These are phyloP conservation scores for Caenorhabditis briggsae DNA, from an alignment of 1,140 invertebrate species.

Conservation along the genomic window DNA sequence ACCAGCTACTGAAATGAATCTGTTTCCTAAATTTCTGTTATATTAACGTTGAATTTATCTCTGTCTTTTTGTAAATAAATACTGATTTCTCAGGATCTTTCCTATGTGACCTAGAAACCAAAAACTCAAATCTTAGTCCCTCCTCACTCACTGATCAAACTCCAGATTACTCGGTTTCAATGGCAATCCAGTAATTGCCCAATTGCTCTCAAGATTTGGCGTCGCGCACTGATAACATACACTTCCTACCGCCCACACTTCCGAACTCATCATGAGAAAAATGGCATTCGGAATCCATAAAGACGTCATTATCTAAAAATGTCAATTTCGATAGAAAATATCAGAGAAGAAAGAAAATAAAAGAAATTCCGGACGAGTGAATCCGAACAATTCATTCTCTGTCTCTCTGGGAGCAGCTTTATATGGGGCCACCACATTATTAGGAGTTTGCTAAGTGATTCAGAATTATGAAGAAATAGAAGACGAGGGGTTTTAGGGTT, in stretches of 20 bases:
- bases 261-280: background rate
- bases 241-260: background rate
- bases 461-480: background rate
- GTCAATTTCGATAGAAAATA: background rate
- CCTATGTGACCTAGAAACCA: too few species aligned
- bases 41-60: too few species aligned
- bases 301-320: background rate
- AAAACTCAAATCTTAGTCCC: background rate
- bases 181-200: constrained; percentile 25
- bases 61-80: too few species aligned
- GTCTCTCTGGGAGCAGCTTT: background rate
- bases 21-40: too few species aligned
- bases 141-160: background rate
- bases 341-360: background rate
- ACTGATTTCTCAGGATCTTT: too few species aligned
- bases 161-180: background rate
- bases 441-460: background rate
- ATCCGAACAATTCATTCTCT: background rate
- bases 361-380: constrained; percentile 16
- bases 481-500: background rate
- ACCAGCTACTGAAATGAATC: too few species aligned
- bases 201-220: constrained; percentile 11
- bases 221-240: constrained; percentile 25
- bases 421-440: background rate
- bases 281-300: background rate